These are phyloP conservation scores for Motacilla alba DNA, from an alignment of 2,113 vertebrate species.

Conservation along the genomic window DNA sequence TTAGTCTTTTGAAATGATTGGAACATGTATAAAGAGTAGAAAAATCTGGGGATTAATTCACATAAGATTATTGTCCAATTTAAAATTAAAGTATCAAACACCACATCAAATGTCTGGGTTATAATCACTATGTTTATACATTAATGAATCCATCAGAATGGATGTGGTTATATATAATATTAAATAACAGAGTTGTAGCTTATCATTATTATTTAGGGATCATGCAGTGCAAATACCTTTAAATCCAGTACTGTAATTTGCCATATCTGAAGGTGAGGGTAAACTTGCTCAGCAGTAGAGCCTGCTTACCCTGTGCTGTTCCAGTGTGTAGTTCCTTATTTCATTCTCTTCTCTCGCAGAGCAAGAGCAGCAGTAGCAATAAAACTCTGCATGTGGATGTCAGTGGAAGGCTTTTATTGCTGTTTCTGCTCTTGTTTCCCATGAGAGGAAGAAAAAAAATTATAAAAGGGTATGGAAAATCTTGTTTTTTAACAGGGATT, in stretches of 20 bases:
- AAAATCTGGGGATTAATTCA: not conserved
- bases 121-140: constrained; percentile 8
- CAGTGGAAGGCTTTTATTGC: not conserved
- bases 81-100: constrained; percentile 20
- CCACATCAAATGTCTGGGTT: not conserved
- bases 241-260: constrained; percentile 3
- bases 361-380: not conserved
- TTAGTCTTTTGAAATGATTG: not conserved
- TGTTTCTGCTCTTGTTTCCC: not conserved
- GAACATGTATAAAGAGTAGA: not conserved
- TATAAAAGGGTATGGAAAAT: not conserved
- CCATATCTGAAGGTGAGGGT: not conserved
- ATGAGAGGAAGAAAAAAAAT: not conserved
- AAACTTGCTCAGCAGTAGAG: constrained; percentile 11
- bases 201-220: constrained; percentile 18
- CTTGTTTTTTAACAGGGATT: not conserved
- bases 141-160: not conserved
- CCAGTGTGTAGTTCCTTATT: not conserved
- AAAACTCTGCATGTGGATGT: not conserved
- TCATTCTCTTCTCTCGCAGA: not conserved
- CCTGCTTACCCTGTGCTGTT: not conserved
- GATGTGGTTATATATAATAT: not conserved
- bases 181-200: not conserved
- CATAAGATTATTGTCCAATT: not conserved
- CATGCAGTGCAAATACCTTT: not conserved